Evolutionary conservation across 2,113 vertebrate species (phyloP), one percentile per base, ranked within the genome.

Genomic region (Channa maculata): DNA sequence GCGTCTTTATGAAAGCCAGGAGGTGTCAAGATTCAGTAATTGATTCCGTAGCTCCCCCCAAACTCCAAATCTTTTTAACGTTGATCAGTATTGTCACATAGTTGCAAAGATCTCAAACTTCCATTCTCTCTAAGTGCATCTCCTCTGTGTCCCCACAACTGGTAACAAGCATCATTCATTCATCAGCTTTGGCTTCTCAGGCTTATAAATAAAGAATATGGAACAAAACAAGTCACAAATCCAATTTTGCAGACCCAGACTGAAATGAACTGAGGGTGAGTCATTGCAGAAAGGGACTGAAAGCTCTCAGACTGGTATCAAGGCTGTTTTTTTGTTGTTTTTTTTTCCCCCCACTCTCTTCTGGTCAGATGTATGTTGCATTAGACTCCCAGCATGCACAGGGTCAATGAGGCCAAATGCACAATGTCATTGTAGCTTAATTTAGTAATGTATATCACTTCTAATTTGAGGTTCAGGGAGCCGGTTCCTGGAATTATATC

Each of bases 391-490:
- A 64, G 64, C 44, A 57, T 36, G 49, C n/a, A 2, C 49, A 50
- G 58, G 76, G 55, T 77, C 73, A 75, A 24, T 39, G 5, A 64
- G 70, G 58, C 6, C 74, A 65, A 7, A 59, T 33, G 33, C 15
- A 74, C 54, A 61, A 62, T 34, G 50, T 46, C 41, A 24, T 24
- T 24, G 24, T 24, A 24, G 57, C 44, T 38, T 49, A 9, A 34
- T 86, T 64, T 44, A 39, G 13, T 5, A 34, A 48, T 60, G 79
- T 8, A 51, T 48, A 48, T 9, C 61, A 24, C 50, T 48, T 75
- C 66, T 73, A 46, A 44, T 59, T 37, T 24, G n/a, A 70, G 44
- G 36, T 58, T 76, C 44, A 78, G 75, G 53, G 65, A 52, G n/a
- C n/a, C n/a, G n/a, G 44, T 60, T 71, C 52, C 39, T 72, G 41